Base-by-base conservation (phyloP, 2,113 vertebrate genomes). In the Lophochroa leadbeateri region DNA sequence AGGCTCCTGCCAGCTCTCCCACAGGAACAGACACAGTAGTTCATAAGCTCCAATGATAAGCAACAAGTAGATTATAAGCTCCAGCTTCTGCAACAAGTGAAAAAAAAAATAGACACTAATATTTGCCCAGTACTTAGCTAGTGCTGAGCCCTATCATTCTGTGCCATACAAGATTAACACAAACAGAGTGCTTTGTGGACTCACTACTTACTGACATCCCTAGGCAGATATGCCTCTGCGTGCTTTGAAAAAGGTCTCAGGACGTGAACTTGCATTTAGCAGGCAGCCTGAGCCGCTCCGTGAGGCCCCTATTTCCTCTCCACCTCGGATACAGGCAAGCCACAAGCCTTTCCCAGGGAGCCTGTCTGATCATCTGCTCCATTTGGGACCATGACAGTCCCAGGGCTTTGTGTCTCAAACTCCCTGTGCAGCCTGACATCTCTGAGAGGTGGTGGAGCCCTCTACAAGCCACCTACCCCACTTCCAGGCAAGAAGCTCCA, bases 91-190 rank as follows among this genome's bases (percentile, higher is more conserved):
- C 86, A 83, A 89, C 64, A 70, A 68, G 77, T n/a, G 5, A 3
- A 16, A 41, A 44, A 61, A 77, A 58, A n/a, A 58, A 14, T 2
- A 28, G 25, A 5, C 41, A 39, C 60, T 24, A 60, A 52, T 95
- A 74, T 95, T 96, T 97, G 94, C 80, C 55, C 61, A 95, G 92
- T 84, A 92, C 91, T 96, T 84, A 91, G 49, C 79, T n/a, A 52
- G 31, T 2, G 39, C 80, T 63, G 71, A 93, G 86, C 86, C 35
- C 64, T 37, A 29, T 81, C 77, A 23, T 43, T 35, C 77, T 35
- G 80, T 35, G 60, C 92, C 6, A 10, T 41, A 29, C 6, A 3
- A 81, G 88, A 95, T 86, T 67, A 91, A 35, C 88, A 75, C 83
- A 31, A 57, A 12, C 96, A 96, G 92, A 81, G 63, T 84, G 86